Conservation (phyloP, 2,888 invertebrate genomes). For the Phyto melanocephala region DNA sequence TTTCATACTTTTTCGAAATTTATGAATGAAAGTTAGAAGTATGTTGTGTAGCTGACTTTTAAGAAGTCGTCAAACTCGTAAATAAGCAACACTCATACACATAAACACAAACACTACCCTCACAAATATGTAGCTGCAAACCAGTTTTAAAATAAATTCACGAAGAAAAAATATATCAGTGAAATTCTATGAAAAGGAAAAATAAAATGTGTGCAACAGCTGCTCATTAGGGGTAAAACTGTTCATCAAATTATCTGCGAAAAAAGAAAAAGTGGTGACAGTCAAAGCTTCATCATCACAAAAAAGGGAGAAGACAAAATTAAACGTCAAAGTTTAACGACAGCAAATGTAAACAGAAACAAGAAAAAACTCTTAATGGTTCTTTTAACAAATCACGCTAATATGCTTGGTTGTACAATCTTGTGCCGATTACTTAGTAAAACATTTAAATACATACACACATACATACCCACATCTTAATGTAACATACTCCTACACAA, state of each 20-base stretch:
- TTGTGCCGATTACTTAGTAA: background rate
- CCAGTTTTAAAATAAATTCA: slow-evolving; percentile 15
- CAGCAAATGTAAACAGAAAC: slow-evolving; percentile 12
- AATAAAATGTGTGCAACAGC: slow-evolving; percentile 31
- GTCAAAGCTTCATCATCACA: background rate
- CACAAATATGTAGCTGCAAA: slow-evolving; percentile 21
- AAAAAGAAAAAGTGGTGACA: background rate
- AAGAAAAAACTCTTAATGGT: slow-evolving; percentile 31
- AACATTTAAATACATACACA: background rate
- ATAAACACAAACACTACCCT: background rate
- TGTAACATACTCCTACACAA: background rate
- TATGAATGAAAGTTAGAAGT: slow-evolving; percentile 20
- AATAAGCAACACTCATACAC: slow-evolving; percentile 17
- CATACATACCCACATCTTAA: background rate
- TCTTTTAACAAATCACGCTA: slow-evolving; percentile 40
- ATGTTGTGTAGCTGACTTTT: slow-evolving; percentile 27
- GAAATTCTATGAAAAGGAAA: background rate
- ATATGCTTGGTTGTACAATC: no score
- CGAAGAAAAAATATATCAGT: background rate
- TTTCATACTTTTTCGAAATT: background rate
- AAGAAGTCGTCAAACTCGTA: slow-evolving; percentile 16
- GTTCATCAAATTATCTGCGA: background rate
- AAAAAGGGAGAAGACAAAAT: slow-evolving; percentile 10
- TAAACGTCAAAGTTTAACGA: slow-evolving; percentile 41
- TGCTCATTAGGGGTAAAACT: slow-evolving; percentile 41